These are phyloP conservation scores for Hippocampus guttulatus DNA, from an alignment of 2,113 vertebrate species.

Conservation along the genomic window DNA sequence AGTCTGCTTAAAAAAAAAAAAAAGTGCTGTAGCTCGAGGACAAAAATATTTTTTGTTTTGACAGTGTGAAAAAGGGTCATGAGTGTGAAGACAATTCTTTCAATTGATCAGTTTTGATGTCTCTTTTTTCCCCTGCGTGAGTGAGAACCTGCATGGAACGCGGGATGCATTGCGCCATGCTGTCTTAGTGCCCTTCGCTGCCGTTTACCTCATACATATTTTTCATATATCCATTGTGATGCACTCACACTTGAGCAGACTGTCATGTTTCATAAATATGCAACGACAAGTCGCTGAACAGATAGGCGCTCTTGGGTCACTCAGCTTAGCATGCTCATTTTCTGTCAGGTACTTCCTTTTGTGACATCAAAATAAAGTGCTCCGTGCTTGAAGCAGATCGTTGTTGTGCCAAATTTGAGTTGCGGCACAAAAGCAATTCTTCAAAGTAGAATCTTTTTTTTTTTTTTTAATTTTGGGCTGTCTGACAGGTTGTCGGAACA, in stretches of 20 bases:
- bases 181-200: conserved; percentile 13
- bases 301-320: neutral
- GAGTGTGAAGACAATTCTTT: too few species aligned
- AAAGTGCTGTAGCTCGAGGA: too few species aligned
- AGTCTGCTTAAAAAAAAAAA: too few species aligned
- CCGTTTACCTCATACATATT: conserved; percentile 5
- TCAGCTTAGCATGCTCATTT: neutral
- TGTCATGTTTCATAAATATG: conserved; percentile 21
- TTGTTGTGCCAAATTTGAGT: neutral
- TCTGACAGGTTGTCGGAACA: neutral
- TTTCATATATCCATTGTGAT: neutral
- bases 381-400: neutral
- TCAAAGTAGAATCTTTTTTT: neutral
- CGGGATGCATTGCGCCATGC: conserved; percentile 18
- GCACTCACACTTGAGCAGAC: conserved; percentile 6
- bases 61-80: too few species aligned
- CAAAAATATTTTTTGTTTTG: too few species aligned
- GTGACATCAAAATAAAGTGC: neutral
- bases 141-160: conserved; percentile 25
- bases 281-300: conserved; percentile 8
- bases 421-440: neutral
- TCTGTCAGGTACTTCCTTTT: neutral
- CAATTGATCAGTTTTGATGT: neutral
- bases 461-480: neutral
- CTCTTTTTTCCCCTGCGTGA: neutral